These are phyloP conservation scores for Pardalotus punctatus DNA, from an alignment of 2,113 vertebrate species.

Conservation along the genomic window DNA sequence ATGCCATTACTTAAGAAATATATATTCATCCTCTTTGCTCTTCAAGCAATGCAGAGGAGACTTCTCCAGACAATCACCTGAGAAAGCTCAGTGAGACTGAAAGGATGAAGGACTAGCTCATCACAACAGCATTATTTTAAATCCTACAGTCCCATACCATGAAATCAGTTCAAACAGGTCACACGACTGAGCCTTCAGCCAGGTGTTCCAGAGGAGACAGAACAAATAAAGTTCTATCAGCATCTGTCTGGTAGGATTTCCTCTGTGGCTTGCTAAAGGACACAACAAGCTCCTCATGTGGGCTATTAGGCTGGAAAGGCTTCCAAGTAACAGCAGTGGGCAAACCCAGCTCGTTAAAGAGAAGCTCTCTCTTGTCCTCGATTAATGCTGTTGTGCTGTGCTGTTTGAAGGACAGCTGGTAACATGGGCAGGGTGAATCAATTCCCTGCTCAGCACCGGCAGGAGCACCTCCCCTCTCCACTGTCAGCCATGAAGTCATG, in stretches of 20 bases:
- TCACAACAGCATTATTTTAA: background rate
- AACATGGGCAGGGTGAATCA: background rate
- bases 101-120: background rate
- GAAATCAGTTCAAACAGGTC: background rate
- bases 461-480: background rate
- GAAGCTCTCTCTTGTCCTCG: background rate
- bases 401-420: background rate
- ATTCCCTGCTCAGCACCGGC: background rate
- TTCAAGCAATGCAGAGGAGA: background rate
- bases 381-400: background rate
- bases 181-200: background rate
- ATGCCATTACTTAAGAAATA: background rate
- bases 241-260: background rate
- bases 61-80: background rate
- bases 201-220: background rate
- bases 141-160: background rate
- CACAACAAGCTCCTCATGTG: background rate
- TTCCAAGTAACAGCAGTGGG: background rate
- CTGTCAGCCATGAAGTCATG: background rate
- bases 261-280: background rate
- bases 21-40: background rate
- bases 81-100: background rate
- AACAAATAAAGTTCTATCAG: background rate
- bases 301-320: background rate
- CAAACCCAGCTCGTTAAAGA: background rate